Conservation (phyloP, 1,140 invertebrate genomes). For the Magallana gigas region DNA sequence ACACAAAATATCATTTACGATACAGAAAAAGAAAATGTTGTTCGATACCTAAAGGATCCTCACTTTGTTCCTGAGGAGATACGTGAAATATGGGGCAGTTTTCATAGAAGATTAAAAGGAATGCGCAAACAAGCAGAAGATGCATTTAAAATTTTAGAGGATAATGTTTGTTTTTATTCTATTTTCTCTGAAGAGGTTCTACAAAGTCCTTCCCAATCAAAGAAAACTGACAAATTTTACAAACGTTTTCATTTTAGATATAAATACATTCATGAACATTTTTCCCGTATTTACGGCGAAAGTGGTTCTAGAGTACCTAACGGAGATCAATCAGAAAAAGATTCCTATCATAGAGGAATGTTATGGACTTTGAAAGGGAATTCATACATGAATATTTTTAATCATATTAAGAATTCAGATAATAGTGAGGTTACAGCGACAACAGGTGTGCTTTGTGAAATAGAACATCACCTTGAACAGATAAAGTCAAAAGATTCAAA, state of each 20-base stretch:
- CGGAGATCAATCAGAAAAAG: background rate
- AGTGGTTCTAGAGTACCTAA: too few species aligned
- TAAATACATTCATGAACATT: background rate
- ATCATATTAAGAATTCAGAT: background rate
- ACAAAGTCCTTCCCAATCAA: background rate
- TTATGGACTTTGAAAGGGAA: constrained; percentile 1
- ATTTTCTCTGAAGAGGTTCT: constrained; percentile 1
- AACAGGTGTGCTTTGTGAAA: background rate
- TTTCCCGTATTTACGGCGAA: constrained; percentile 19
- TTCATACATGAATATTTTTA: background rate
- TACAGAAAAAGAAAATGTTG: background rate
- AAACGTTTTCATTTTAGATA: constrained; percentile 4
- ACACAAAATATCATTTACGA: background rate
- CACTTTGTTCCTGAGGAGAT: constrained; percentile 40
- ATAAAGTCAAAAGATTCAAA: constrained; percentile 28
- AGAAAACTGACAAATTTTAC: constrained; percentile 11
- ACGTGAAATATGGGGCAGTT: background rate
- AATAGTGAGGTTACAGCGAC: too few species aligned
- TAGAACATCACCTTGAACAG: constrained; percentile 28
- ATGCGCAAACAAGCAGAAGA: background rate
- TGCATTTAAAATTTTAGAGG: constrained; percentile 39
- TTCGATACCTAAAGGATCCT: background rate
- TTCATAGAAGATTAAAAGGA: background rate
- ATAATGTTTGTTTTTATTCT: constrained; percentile 46
- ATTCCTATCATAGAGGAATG: background rate